Evolutionary conservation across 2,113 vertebrate genomes (phyloP), one percentile per base, ranked within the genome.

Genomic region (Dendropsophus ebraccatus): DNA sequence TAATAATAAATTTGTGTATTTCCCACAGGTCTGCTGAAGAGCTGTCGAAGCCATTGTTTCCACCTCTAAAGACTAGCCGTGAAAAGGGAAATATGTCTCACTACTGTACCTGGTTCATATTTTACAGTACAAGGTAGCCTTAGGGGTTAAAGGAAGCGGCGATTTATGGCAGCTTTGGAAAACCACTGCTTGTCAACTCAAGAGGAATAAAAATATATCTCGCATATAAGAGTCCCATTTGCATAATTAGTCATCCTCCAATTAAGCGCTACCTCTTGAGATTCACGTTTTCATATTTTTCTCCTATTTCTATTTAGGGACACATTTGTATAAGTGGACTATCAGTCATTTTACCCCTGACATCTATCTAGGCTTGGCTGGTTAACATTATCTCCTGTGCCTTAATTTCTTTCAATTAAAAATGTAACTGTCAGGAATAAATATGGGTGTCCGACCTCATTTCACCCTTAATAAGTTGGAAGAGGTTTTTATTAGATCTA

Each of bases 221-320:
- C 50, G 54, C 49, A 60, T 49, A 56, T n/a, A 69, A 69, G 41
- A 70, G 47, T 70, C 12, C 32, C 65, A 83, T 83, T 83, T 70
- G 32, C 81, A 83, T 83, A 83, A 83, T 83, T 83, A 83, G 81
- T 83, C 21, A 83, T 83, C 67, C 81, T 83, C 30, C 65, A 72
- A 83, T 83, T 83, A n/a, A 84, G 49, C 52, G 1, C 21, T 60
- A 47, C 82, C 70, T 84, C 70, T 52, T 84, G 82, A 75, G 82
- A 54, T 23, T 84, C 21, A 47, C 54, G 21, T 74, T 58, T 58
- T 74, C 35, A 60, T 75, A 47, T 83, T 56, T 75, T 30, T 84
- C 19, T 62, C n/a, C 52, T 17, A 32, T 83, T 30, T 75, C 69
- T 74, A 60, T 75, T 28, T 75, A 62, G 72, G 65, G 54, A 75